Conservation (phyloP, 2,113 vertebrate genomes). For the Grallaria varia region DNA sequence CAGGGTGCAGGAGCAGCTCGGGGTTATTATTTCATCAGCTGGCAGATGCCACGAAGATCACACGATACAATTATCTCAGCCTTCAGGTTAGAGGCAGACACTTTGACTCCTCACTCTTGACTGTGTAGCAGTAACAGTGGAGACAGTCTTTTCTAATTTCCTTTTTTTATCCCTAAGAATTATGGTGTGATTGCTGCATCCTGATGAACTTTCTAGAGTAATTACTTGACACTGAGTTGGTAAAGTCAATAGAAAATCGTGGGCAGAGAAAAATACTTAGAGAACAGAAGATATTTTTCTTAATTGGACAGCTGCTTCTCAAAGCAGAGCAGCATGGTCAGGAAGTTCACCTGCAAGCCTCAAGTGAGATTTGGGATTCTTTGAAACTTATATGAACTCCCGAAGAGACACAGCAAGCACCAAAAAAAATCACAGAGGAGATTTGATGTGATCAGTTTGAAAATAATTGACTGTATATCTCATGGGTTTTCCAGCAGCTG, state of each 20-base stretch:
- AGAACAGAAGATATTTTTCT: neutral
- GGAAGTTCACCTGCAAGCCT: neutral
- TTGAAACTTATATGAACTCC: neutral
- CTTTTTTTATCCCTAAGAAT: neutral
- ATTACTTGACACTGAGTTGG: neutral
- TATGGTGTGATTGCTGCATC: neutral
- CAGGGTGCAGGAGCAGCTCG: neutral
- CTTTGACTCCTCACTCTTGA: neutral
- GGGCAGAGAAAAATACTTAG: neutral
- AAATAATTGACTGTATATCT: neutral
- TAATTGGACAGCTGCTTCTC: neutral
- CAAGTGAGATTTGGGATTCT: neutral
- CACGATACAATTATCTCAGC: neutral
- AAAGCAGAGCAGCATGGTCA: neutral
- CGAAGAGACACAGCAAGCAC: neutral
- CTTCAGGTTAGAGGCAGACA: slow-evolving; percentile 5
- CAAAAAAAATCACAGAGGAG: neutral
- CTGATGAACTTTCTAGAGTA: neutral
- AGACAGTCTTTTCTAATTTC: neutral
- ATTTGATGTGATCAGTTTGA: neutral
- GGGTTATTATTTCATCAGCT: slow-evolving; percentile 4
- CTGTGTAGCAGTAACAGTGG: neutral
- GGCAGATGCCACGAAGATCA: neutral
- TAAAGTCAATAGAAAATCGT: neutral
- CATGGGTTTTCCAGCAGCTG: neutral